These are phyloP conservation scores for Criorhina ranunculi DNA, from an alignment of 2,888 invertebrate genomes.

Conservation along the genomic window DNA sequence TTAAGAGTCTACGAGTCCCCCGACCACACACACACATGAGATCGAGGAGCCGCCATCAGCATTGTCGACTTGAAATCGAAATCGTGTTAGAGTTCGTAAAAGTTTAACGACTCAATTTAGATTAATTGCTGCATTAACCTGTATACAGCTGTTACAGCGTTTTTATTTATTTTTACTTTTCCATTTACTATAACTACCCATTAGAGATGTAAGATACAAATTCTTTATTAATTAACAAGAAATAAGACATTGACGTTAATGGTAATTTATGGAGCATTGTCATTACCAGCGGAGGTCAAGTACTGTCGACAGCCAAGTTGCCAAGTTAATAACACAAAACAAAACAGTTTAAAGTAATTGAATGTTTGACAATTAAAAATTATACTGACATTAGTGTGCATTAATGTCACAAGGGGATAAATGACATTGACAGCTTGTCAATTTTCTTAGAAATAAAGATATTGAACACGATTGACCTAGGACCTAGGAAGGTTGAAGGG, in stretches of 20 bases:
- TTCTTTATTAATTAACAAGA: slow-evolving; percentile 25
- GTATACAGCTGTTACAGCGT: slow-evolving; percentile 28
- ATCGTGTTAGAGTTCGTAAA: slow-evolving; percentile 50
- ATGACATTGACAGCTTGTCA: no score
- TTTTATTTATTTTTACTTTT: slow-evolving; percentile 16
- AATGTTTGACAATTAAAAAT: background rate
- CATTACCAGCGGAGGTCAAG: slow-evolving; percentile 16
- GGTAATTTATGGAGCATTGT: slow-evolving; percentile 10
- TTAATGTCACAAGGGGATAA: no score
- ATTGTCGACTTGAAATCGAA: slow-evolving; percentile 26
- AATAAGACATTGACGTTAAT: slow-evolving; percentile 32
- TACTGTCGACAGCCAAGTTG: slow-evolving; percentile 20
- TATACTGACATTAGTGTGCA: background rate
- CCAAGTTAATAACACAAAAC: background rate
- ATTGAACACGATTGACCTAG: no score
- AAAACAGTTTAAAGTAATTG: slow-evolving; percentile 16
- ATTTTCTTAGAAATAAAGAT: no score
- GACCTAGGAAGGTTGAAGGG: no score
- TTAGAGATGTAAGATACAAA: slow-evolving; percentile 7
- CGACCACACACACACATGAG: slow-evolving; percentile 72
- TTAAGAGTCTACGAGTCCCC: slow-evolving; percentile 68
- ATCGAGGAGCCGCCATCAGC: background rate
- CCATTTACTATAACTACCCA: background rate
- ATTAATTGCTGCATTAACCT: slow-evolving; percentile 65
- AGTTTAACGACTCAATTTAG: slow-evolving; percentile 73